Evolutionary conservation across 2,888 invertebrate species (phyloP), one percentile per base, ranked within the genome.

Genomic region (Sussaba pulchella): DNA sequence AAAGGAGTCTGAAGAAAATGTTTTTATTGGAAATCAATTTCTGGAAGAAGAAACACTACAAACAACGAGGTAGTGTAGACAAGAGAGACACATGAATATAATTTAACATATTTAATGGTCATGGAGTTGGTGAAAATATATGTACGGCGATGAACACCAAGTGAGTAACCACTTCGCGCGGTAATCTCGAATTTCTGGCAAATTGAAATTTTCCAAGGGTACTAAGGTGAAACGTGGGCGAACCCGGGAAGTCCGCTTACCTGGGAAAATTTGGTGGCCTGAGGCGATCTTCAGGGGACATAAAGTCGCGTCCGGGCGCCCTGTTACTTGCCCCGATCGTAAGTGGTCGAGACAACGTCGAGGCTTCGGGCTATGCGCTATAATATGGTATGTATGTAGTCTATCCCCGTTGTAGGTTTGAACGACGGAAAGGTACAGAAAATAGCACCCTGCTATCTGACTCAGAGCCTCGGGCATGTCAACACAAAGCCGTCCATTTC

Each of bases 161-260:
- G 47, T 39, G 47, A 50, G 50, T 41, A 47, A 52, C 41, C n/a
- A 52, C 72, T 52, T 63, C 72, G 43, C 50, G 50, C 54, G 41
- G 14, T 31, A 59, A 47, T 77, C 69, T 64, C 41, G 73, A 81
- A 81, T 81, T 81, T 81, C 69, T 73, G 70, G 73, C 81, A 81
- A 81, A 81, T 81, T 77, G 81, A 81, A 81, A 81, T 77, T 81
- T 81, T 81, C 77, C 73, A 77, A 81, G 69, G 57, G 72, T 50
- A 45, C 73, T 64, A 41, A 57, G 47, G 57, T 26, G 63, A 81
- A 83, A 82, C 79, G 76, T 50, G 17, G 50, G 39, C 36, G 52
- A 67, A 31, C 45, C 47, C 36, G 61, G 63, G 81, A 57, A 24
- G 57, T 63, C 61, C 76, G 76, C 64, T 76, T 76, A 76, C 76